These are phyloP conservation scores for Caenorhabditis angaria DNA, from an alignment of 2,888 invertebrate species.

Conservation along the genomic window DNA sequence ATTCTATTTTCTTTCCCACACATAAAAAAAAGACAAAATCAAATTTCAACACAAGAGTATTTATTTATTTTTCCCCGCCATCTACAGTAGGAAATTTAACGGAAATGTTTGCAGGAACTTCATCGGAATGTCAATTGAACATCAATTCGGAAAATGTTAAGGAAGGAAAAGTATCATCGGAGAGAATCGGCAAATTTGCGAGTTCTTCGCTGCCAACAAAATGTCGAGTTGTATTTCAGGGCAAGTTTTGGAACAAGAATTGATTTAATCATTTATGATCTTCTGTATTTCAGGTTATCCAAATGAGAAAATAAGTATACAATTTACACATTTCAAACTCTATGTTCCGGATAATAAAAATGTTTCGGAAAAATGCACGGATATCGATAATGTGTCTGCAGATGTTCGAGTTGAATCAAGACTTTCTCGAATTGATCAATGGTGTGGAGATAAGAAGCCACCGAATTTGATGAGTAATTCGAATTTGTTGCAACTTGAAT, in stretches of 20 bases:
- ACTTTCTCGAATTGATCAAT: slow-evolving; percentile 86
- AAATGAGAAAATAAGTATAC: slow-evolving; percentile 65
- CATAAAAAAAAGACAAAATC: too few relatives aligned
- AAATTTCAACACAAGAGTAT: too few relatives aligned
- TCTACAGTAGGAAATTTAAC: too few relatives aligned
- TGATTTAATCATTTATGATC: too few relatives aligned
- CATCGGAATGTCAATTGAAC: slow-evolving; percentile 42
- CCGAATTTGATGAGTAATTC: slow-evolving; percentile 92
- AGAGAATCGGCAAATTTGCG: slow-evolving; percentile 32
- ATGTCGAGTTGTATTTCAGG: slow-evolving; percentile 47
- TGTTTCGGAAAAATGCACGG: slow-evolving; percentile 77
- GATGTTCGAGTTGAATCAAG: slow-evolving; percentile 85
- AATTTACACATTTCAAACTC: slow-evolving; percentile 69
- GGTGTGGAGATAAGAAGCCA: slow-evolving; percentile 84
- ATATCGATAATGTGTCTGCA: slow-evolving; percentile 72
- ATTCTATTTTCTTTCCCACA: too few relatives aligned
- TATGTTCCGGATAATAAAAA: slow-evolving; percentile 53
- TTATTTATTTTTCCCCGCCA: too few relatives aligned
- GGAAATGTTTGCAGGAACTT: slow-evolving; percentile 19
- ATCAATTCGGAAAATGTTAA: slow-evolving; percentile 46
- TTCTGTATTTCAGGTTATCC: slow-evolving; percentile 59
- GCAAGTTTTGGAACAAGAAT: slow-evolving; percentile 11
- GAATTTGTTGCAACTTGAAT: slow-evolving; percentile 85
- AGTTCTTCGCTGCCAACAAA: slow-evolving; percentile 44
- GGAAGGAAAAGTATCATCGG: slow-evolving; percentile 43